Base-by-base conservation (phyloP, 2,797 vertebrate species). In the Eupleurogrammus muticus region DNA sequence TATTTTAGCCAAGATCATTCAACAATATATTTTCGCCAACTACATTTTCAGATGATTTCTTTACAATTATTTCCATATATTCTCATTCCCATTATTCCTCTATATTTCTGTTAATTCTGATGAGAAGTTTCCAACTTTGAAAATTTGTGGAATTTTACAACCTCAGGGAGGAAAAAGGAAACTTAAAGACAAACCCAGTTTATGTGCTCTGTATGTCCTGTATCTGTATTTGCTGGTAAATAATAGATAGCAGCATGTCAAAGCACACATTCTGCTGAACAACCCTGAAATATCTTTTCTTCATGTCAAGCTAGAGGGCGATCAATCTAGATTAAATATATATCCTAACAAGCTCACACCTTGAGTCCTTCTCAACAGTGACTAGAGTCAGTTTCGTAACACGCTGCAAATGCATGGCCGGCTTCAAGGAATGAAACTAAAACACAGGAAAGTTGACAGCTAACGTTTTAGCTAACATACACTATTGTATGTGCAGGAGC, bases 391-490 rank as follows among this genome's bases (percentile, higher is more conserved):
- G 21, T 21, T 12, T 46, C 32, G 2, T 59, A 3, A 28, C 28
- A 28, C 28, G 3, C 20, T 51, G 49, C 38, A 38, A 47, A 66
- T n/a, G 20, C 44, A 35, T 14, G 9, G 19, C 53, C 20, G 20
- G 61, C 17, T 20, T 32, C 1, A 20, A 21, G 40, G 35, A 38
- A 23, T 23, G 9, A 61, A 24, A 17, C 32, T 5, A 9, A 2
- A 17, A 17, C 11, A 13, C 28, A 58, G 16, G 1, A 42, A 28
- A 28, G 12, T 38, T 47, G 10, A 49, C 48, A 60, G 57, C 24
- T 34, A n/a, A 54, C 56, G 44, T 53, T 24, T 62, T 58, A 13
- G 10, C 17, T 48, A 56, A 21, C 9, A 59, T 60, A 36, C 9
- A 13, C 13, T 38, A 34, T 60, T 60, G 19, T 32, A 19, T 17